Base-by-base conservation (phyloP, 2,888 invertebrate species). In the Rotaria magnacalcarata region DNA sequence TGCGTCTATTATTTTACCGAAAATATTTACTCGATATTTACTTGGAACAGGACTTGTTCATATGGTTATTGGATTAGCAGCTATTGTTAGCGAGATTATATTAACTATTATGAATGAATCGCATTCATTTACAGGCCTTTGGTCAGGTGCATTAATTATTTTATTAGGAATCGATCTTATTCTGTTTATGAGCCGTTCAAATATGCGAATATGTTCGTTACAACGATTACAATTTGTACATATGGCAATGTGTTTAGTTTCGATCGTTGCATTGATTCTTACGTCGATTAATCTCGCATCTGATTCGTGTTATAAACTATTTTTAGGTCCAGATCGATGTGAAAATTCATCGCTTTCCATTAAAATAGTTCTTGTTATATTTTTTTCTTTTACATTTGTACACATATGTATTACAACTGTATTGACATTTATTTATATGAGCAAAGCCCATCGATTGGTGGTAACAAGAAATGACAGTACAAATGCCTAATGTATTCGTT, bases 281-380 rank as follows among this genome's bases (percentile, higher is more conserved):
- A 3, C 67, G 16, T 67, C 67, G 5, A 34, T 67, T 19, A 67
- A 67, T 67, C 67, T 67, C 5, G 34, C 34, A 19, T 67, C 67
- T 11, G 67, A 67, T 41, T 67, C 67, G 3, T 67, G 67, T 67
- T 67, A 67, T 34, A 67, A 67, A 67, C 4, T 34, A 27, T 67
- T 67, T 34, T 67, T 67, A 67, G 67, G 67, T 67, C 67, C 67
- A 34, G 67, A 67, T 34, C 67, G 67, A 34, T 67, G 67, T 67
- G 34, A 41, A 19, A 5, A 67, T 67, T 67, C 34, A 3, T 16
- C 67, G 7, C 34, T 34, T 34, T 34, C 34, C 19, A 67, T 67
- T 4, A 67, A 67, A 34, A 67, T 67, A 34, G n/a, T 67, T 67
- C 67, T 67, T 67, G 67, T 67, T 27, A 34, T 14, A 67, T 41